Evolutionary conservation across 1,140 invertebrate species (phyloP), one percentile per base, ranked within the genome.

Genomic region (Drosophila serrata): DNA sequence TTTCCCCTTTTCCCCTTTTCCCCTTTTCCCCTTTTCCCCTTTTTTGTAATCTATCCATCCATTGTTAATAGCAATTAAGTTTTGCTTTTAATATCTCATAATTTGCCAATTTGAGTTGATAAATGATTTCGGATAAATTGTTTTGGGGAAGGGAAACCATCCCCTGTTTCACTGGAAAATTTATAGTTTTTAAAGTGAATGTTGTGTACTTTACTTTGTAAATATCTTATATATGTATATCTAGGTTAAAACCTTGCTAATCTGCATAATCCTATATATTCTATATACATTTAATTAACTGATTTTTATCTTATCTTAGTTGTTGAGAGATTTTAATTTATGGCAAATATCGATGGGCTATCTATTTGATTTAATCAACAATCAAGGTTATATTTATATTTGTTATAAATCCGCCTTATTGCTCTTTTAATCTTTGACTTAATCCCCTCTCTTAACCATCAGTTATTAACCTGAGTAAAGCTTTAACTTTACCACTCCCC

Each of bases 1-100:
- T 3, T 9, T 40, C 15, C 5, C 22, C 13, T 24, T 48, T 19
- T 15, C n/a, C 29, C 11, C 27, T 4, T 19, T 45, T 33, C 4
- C 27, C 61, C 4, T 37, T 33, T 33, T 4, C 6, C 29, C 17
- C n/a, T 4, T n/a, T 7, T n/a, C 6, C 29, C 29, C 24, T 24
- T 17, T 33, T 29, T 45, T 31, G 15, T 17, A 9, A 31, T 19
- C 40, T 9, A 37, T 37, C 62, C 65, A 29, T 65, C 31, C 65
- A 46, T 37, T 70, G 63, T 70, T 68, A 68, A 70, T 70, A 49
- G 63, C 67, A 70, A 69, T 69, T 70, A 70, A 29, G 62, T 45
- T 45, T 33, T n/a, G 33, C 40, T 37, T 68, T 56, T 70, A 68
- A 70, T 70, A 56, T 70, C 48, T 56, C 40, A 70, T 70, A 68